A percentile compares a stretch with the other conserved stretches of the same genome.
Evolutionary conservation across 2,888 invertebrate species (phyloP).

Genomic region (Ochropleura plecta): DNA sequence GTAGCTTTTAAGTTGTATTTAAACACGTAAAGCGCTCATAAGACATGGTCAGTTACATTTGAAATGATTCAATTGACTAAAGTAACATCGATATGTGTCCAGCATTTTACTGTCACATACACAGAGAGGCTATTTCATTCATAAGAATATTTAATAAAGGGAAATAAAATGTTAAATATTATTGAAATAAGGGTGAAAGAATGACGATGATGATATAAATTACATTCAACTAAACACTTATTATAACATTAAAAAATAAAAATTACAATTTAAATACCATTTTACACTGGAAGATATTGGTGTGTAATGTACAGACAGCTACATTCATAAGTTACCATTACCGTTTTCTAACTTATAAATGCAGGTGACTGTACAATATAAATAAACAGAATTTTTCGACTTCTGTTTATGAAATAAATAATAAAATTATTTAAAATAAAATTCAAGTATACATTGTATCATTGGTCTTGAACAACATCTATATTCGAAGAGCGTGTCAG

Average conservation of each 20-base stretch:
- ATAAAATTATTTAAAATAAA: background rate
- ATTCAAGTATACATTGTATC: background rate
- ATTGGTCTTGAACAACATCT: slow-evolving; percentile 36
- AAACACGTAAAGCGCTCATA: slow-evolving; percentile 62
- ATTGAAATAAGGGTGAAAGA: background rate
- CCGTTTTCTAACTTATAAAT: background rate
- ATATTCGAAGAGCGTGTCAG: slow-evolving; percentile 41
- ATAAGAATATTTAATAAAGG: slow-evolving; percentile 6
- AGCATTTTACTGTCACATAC: slow-evolving; percentile 26
- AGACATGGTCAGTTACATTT: slow-evolving; percentile 59
- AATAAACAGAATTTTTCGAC: background rate
- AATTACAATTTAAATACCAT: slow-evolving; percentile 3
- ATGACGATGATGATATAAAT: background rate
- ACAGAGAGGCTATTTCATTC: slow-evolving; percentile 21
- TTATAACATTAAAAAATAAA: background rate
- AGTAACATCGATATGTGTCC: slow-evolving; percentile 41
- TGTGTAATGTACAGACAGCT: slow-evolving; percentile 7
- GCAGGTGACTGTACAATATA: slow-evolving; percentile 9
- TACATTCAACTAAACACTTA: slow-evolving; percentile 9
- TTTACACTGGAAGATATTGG: slow-evolving; percentile 8
- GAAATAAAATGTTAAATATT: too few relatives aligned
- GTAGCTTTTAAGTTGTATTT: slow-evolving; percentile 61
- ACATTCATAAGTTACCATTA: slow-evolving; percentile 8
- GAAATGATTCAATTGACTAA: slow-evolving; percentile 56
- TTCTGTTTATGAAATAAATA: background rate